Evolutionary conservation across 2,888 invertebrate species (phyloP), one percentile per base, ranked within the genome.

Genomic region (Chrysomela aeneicollis): DNA sequence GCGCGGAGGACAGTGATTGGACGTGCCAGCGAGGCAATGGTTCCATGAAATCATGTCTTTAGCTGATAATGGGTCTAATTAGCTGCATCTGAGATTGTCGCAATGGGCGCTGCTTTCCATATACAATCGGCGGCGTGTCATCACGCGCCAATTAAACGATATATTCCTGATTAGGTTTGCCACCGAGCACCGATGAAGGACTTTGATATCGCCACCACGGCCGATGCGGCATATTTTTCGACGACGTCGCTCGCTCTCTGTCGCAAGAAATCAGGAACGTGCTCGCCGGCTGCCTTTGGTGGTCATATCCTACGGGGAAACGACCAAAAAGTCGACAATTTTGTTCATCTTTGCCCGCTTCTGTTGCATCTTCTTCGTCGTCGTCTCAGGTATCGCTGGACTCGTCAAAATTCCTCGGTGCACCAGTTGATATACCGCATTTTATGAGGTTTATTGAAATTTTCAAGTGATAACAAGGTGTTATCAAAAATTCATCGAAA

Each of bases 21-120:
- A 74, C 76, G 74, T 72, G 71, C 69, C 69, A 63, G 50, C 65
- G 60, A 62, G 64, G 72, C 74, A 71, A 74, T 76, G 76, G 74
- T 79, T 78, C 79, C 77, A 74, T 77, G 79, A 78, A 78, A 74
- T 74, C 75, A 73, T 75, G 75, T 76, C 73, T 73, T 76, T 75
- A 75, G 74, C 76, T 73, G 77, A 75, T 79, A 79, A 79, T 78
- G 78, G 76, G 74, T 64, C 78, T 78, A 79, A 79, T 79, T 79
- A 78, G 78, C 71, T 71, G 74, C 70, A 75, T 78, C 79, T 73
- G 79, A 77, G 79, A 79, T 79, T 79, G 78, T 76, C 79, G 77
- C 78, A 77, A 79, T 78, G 79, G 77, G 76, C 72, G 76, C 77
- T 76, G 74, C 69, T 74, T 74, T 68, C 76, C 76, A 76, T 76